Evolutionary conservation across 2,888 invertebrate genomes (phyloP), one percentile per base, ranked within the genome.

Genomic region (Melieria picta): DNA sequence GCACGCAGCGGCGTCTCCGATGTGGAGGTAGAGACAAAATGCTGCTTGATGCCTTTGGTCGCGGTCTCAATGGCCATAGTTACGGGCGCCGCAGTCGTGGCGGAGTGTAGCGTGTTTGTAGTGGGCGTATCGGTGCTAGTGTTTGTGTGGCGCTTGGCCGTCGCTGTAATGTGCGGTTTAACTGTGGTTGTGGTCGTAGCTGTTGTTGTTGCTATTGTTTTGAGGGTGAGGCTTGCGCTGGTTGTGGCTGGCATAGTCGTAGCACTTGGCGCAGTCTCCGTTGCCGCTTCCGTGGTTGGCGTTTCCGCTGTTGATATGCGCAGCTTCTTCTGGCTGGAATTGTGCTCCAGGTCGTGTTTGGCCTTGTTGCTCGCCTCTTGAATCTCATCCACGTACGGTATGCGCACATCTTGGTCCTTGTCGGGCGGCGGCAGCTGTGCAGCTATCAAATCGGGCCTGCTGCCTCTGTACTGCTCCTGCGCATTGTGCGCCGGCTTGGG

Each of bases 391-490:
- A 79, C 78, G 65, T 81, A 80, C 4, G 81, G 80, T 50, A 79
- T 74, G 11, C 78, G 77, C 13, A 79, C 77, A 72, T 84, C 82
- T 52, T 77, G 77, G 65, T 80, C 78, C 69, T 78, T 74, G n/a
- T 79, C 79, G 60, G 86, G 81, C 67, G 85, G 81, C 67, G 85
- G 85, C 65, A 86, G 71, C 76, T 87, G 87, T 47, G 85, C 83
- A 74, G 82, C 84, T 64, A 84, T 81, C 5, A 84, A 81, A 73
- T 77, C 65, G 9, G 72, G 68, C 1, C 43, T 45, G 4, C 13
- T 16, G 7, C 72, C 65, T 42, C 72, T 72, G 56, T 75, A 74
- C 13, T 78, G 71, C 75, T 68, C 71, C 74, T 55, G 50, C 75
- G 73, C 70, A 48, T 55, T 67, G 11, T 52, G 52, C 7, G 52